Evolutionary conservation across 1,140 invertebrate genomes (phyloP), one percentile per base, ranked within the genome.

Genomic region (Choristoneura fumiferana): DNA sequence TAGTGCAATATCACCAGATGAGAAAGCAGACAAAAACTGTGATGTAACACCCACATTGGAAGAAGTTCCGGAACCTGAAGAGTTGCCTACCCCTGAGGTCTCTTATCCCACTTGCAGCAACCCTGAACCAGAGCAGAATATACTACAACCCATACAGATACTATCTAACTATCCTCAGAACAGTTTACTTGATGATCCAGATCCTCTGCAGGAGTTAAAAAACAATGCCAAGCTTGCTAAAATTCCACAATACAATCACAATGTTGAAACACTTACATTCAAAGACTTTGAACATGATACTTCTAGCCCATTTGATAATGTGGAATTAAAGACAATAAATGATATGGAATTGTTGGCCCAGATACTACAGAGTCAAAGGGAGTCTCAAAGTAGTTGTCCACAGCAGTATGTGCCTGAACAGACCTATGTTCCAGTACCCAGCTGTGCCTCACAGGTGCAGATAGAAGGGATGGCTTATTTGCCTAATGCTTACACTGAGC

Each of bases 271-370:
- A 54, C 86, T 95, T 55, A 93, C 94, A 69, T 93, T 92, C 75
- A 93, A 93, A 38, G 95, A 97, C 77, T 97, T 97, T 90, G 96
- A 97, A 86, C 93, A 95, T 78, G 95, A 96, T 78, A 96, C 95
- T 49, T 96, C 95, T 12, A 96, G 95, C 79, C 96, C 96, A 0
- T 97, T 97, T 88, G 96, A 97, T 90, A 96, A 96, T 89, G 93
- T 97, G 84, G 96, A 96, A 90, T 78, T 97, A 22, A 96, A 97
- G 87, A 96, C 95, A 35, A 95, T 97, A 38, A 97, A 97, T 87
- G 96, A 97, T 81, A 93, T 97, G 89, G 95, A 96, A 83, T 93
- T 96, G 80, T 87, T 97, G 40, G 95, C 95, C 4, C 93, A 95
- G 83, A 92, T 95, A 18, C 65, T 83, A 57, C 81, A 87, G 57